Percentiles rank a stretch among this genome's conserved stretches.
phyloP scores from a whole-genome alignment of 2,113 vertebrate genomes.

The Gymnocephalus cernua region DNA sequence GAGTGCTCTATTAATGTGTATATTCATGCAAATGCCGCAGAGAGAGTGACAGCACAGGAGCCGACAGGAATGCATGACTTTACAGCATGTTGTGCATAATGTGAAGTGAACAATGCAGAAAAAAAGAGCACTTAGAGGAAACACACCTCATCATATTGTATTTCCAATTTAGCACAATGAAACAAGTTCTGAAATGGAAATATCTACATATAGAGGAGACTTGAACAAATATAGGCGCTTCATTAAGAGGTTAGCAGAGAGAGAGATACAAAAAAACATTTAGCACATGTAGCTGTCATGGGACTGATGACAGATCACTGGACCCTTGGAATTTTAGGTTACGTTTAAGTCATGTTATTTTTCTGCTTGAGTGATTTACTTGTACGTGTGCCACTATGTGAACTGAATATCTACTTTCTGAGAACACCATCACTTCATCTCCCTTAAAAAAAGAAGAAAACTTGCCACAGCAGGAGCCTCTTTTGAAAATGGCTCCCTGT shows the following conservation, averaged over 20 bases:
- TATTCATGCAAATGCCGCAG: constrained; percentile 20
- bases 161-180: no score
- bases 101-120: constrained; percentile 26
- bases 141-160: neutral
- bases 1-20: constrained; percentile 9
- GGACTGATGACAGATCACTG: neutral
- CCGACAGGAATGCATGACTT: neutral
- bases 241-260: neutral
- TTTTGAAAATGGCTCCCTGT: constrained; percentile 7
- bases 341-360: neutral
- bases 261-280: neutral
- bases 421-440: neutral
- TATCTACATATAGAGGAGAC: neutral
- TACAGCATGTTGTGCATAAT: constrained; percentile 5
- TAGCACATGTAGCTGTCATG: neutral
- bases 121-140: neutral
- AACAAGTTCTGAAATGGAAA: neutral
- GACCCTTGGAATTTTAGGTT: neutral
- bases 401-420: neutral
- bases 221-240: neutral
- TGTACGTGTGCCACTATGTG: neutral
- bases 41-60: constrained; percentile 16
- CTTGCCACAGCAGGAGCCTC: neutral
- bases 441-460: neutral
- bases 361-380: neutral